Base-by-base conservation (phyloP, 2,888 invertebrate species). In the Pachydiplax longipennis region DNA sequence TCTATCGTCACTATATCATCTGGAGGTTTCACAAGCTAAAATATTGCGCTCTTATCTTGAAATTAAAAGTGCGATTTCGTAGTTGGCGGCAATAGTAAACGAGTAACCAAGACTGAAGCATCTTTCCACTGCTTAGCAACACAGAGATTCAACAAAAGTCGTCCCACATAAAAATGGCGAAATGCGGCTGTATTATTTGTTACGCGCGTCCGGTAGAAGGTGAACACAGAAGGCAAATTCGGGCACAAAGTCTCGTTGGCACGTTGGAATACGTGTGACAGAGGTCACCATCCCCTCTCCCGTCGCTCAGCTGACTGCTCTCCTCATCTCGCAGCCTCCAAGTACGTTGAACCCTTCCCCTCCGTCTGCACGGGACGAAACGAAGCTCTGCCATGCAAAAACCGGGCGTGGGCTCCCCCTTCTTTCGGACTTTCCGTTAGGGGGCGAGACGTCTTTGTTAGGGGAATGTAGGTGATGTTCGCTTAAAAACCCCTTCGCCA, bases 281-380 rank as follows among this genome's bases (percentile, higher is more conserved):
- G 73, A 73, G 73, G 73, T 73, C 37, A 58, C n/a, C 53, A 37
- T n/a, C 61, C 6, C n/a, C 25, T 18, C 58, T 18, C 53, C 53
- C 15, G 15, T 5, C 53, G 87, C 61, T 58, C 87, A 87, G 87
- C 87, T 87, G 87, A 87, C 87, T 87, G 87, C 87, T 87, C 87
- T n/a, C 65, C 61, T 37, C 37, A 15, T 18, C 82, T 48, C 48
- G 58, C 58, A 58, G 58, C 58, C 83, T 83, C 83, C 83, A 35
- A 81, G 81, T 81, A 31, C 81, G 81, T 81, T 81, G 81, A 81
- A 81, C 81, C 40, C n/a, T 22, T 22, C 81, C 35, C 40, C n/a
- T 40, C 81, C n/a, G 82, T 48, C 83, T 83, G 83, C 83, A 35
- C 83, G 83, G 83, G 83, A 61, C 37, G 61, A 37, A 37, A 15